Evolutionary conservation across 2,113 vertebrate species (phyloP), one percentile per base, ranked within the genome.

Genomic region (Nannobrachium achirus): DNA sequence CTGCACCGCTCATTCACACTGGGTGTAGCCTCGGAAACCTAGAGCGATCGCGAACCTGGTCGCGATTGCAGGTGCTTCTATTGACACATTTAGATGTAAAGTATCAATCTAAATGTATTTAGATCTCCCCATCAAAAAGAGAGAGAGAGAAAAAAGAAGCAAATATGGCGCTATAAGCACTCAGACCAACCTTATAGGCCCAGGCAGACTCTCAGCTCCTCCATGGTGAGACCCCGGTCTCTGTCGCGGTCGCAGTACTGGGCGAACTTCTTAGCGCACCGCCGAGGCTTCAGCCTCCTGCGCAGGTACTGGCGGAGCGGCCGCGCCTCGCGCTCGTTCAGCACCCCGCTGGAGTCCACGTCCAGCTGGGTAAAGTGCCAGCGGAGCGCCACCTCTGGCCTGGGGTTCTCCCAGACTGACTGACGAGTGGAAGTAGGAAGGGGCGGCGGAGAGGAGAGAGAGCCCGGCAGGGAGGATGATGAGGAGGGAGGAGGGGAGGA

Each of bases 361-460:
- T 93, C 91, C 76, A 91, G 79, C 33, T 33, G 73, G 6, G 1
- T 13, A 16, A 92, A 92, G 49, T 88, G 82, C 90, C 85, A 88
- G 14, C 16, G 84, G 49, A 91, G 77, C 3, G 49, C 87, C 6
- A 13, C 71, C 51, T 84, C 86, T 1, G 73, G 76, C 4, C 56
- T 45, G 1, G 66, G 65, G 15, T 66, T 48, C 8, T 63, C 60
- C 1, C 4, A 9, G 0, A 52, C 76, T 2, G 68, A 19, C 1
- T 60, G 48, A 42, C 74, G 50, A 9, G 25, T 1, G 7, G 77
- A 2, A 6, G 61, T 3, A 8, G 39, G 7, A 1, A 2, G 13
- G 3, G n/a, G 56, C 19, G n/a, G 41, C 10, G 48, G 0, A 0
- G 41, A 56, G 38, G 75, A 74, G 25, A 3, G 25, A 2, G 25